Evolutionary conservation across 2,797 vertebrate genomes (phyloP).

Genomic region (Oceanodroma leucorhoa): DNA sequence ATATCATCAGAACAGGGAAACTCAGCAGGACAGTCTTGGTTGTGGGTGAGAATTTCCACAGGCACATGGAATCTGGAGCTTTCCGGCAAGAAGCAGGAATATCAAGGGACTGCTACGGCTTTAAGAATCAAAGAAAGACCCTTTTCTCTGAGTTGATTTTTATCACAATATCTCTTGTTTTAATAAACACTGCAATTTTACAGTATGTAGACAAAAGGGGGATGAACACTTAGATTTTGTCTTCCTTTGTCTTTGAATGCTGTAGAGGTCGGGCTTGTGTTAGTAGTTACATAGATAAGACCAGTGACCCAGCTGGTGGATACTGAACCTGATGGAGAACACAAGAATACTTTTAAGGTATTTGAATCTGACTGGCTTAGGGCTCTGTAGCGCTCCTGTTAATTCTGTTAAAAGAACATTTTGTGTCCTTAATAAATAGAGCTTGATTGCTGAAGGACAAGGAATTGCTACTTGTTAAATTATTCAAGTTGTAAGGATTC

Average conservation of each 20-base stretch:
- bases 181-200: not conserved
- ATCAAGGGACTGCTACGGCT: not conserved
- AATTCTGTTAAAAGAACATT: not conserved
- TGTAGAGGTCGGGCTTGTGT: not conserved
- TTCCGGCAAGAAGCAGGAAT: not conserved
- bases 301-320: not conserved
- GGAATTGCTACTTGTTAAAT: not conserved
- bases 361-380: not conserved
- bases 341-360: not conserved
- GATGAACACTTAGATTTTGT: not conserved
- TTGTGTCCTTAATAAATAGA: not conserved
- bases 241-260: not conserved
- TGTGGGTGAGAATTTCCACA: not conserved
- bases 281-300: not conserved
- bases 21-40: not conserved
- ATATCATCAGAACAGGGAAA: not conserved
- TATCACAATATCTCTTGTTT: not conserved
- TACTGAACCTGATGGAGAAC: not conserved
- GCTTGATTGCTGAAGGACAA: not conserved
- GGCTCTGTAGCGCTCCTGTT: not conserved
- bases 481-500: not conserved
- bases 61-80: not conserved
- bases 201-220: not conserved
- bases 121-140: not conserved
- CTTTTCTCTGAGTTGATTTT: not conserved